Evolutionary conservation across 2,888 invertebrate genomes (phyloP).

Genomic region (Oxytorus armatus): DNA sequence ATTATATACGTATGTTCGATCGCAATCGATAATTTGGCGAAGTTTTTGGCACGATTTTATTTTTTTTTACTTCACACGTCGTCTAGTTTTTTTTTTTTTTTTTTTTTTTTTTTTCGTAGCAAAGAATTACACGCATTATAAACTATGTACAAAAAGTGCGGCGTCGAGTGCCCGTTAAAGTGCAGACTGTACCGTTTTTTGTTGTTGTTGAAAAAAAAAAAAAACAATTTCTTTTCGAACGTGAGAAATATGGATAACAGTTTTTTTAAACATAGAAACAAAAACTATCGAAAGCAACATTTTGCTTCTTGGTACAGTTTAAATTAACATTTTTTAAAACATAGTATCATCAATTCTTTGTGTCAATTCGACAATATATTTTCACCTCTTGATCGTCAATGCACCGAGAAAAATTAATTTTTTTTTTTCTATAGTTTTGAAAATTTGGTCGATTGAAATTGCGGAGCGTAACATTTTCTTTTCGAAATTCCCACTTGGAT

Average conservation of each 20-base stretch:
- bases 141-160: slow-evolving; percentile 60
- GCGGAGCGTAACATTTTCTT: not conserved
- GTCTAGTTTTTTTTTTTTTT: slow-evolving; percentile 22
- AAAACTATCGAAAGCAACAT: too few species aligned
- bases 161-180: slow-evolving; percentile 28
- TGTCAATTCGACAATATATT: not conserved
- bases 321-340: slow-evolving; percentile 21
- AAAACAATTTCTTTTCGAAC: slow-evolving; percentile 17
- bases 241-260: slow-evolving; percentile 26
- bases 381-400: not conserved
- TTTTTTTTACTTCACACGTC: slow-evolving; percentile 35
- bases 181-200: slow-evolving; percentile 17
- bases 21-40: slow-evolving; percentile 67
- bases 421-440: not conserved
- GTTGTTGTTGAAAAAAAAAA: not conserved
- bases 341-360: slow-evolving; percentile 1
- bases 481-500: not conserved
- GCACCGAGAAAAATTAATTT: not conserved
- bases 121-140: slow-evolving; percentile 52
- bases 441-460: not conserved
- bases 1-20: slow-evolving; percentile 60
- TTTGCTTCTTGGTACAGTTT: slow-evolving; percentile 6
- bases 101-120: slow-evolving; percentile 29
- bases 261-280: slow-evolving; percentile 12
- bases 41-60: slow-evolving; percentile 65